Base-by-base conservation (phyloP, 2,888 invertebrate species). In the Halictus ligatus region DNA sequence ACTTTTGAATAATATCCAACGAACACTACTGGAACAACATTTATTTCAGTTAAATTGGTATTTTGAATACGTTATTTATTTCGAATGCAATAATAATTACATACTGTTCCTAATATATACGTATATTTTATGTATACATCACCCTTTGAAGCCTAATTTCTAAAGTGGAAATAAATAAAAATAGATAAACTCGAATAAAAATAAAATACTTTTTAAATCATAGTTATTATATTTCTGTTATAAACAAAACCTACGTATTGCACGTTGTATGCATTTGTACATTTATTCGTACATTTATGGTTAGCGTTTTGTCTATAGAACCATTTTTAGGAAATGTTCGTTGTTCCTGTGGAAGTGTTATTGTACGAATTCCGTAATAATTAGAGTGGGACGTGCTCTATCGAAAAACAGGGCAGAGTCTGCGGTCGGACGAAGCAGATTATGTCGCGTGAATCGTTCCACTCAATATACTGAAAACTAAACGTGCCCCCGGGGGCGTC, bases 401-500 rank as follows among this genome's bases (percentile, higher is more conserved):
- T 35, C 29, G 64, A 64, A 64, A 35, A 64, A 18, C 29, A 29
- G 5, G 18, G 18, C 35, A 29, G 8, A 18, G 29, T 18, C 15
- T 64, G 29, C 1, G 64, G 64, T 64, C 29, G 12, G 18, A 10
- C 35, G 35, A 43, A 13, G n/a, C 43, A 15, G 40, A 40, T 71
- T 58, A 13, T 50, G 60, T 25, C 58, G 48, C 35, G 35, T 29
- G 58, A 25, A 40, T 21, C n/a, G 54, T 85, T 85, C 75, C 84
- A 48, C 75, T 79, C 84, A 64, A 79, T 85, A 73, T 75, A 83
- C 78, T 25, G 50, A 77, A 25, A 48, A 75, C 84, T 78, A 75
- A 75, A 78, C 69, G 69, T 50, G 35, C 13, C 46, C 54, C 29
- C 13, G 50, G 46, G 43, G 21, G 74, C 72, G 8, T 48, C 54